A percentile compares a stretch with the other conserved stretches of the same genome.
Conservation (phyloP, 2,797 vertebrate species). For the Fistularia tabacaria region DNA sequence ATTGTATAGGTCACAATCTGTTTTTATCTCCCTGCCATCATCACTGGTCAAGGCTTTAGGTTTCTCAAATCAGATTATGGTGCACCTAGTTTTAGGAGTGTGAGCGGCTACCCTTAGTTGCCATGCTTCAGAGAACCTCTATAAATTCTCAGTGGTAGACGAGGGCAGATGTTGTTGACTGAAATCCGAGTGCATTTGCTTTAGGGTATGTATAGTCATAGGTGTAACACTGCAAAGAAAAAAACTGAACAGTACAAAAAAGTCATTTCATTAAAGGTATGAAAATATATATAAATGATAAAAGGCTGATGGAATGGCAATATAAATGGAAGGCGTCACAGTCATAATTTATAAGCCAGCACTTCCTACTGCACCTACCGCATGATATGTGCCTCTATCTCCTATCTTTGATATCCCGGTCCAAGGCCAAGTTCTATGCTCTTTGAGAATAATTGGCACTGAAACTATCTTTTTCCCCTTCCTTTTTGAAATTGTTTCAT, state of each 20-base stretch:
- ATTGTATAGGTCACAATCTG: slow-evolving; percentile 45
- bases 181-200: slow-evolving; percentile 42
- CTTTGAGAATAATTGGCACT: slow-evolving; percentile 66
- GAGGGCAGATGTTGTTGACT: slow-evolving; percentile 25
- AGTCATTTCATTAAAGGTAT: slow-evolving; percentile 54
- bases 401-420: slow-evolving; percentile 60
- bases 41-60: slow-evolving; percentile 42
- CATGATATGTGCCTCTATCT: slow-evolving; percentile 48
- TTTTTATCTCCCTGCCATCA: slow-evolving; percentile 55
- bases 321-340: slow-evolving; percentile 48
- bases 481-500: slow-evolving; percentile 33
- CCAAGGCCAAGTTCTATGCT: slow-evolving; percentile 52
- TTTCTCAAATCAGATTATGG: slow-evolving; percentile 58
- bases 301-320: slow-evolving; percentile 37
- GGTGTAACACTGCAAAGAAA: slow-evolving; percentile 3
- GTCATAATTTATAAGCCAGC: slow-evolving; percentile 57
- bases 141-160: slow-evolving; percentile 35
- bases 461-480: slow-evolving; percentile 41
- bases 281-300: slow-evolving; percentile 57
- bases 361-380: slow-evolving; percentile 33
- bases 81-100: slow-evolving; percentile 48
- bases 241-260: slow-evolving; percentile 33
- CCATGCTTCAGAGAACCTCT: slow-evolving; percentile 36
- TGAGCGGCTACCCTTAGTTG: slow-evolving; percentile 31
- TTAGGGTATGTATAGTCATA: slow-evolving; percentile 7